A percentile compares a stretch with the other conserved stretches of the same genome.
Conservation (phyloP, 2,888 invertebrate genomes). For the Eumerus sabulonum region DNA sequence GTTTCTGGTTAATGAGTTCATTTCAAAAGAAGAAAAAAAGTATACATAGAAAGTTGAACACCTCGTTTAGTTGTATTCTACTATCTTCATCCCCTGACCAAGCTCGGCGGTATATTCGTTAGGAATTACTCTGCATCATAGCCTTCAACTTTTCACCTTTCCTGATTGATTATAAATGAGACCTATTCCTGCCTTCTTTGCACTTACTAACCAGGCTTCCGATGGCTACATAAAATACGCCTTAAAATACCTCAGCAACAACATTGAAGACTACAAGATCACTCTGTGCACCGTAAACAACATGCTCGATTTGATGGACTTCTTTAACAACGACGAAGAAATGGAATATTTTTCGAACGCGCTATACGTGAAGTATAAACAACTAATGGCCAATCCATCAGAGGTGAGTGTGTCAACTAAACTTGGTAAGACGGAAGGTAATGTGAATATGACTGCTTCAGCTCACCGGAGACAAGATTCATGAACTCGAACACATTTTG, state of each 20-base stretch:
- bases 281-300: conserved; percentile 23
- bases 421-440: neutral
- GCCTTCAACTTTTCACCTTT: no score
- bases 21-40: no score
- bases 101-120: no score
- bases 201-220: conserved; percentile 37
- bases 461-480: conserved; percentile 16
- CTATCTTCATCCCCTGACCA: no score
- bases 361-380: conserved; percentile 18
- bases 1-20: no score
- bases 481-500: conserved; percentile 17
- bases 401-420: conserved; percentile 7
- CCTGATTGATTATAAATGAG: no score
- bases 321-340: conserved; percentile 47
- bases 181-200: no score
- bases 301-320: conserved; percentile 48
- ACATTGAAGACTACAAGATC: conserved; percentile 15
- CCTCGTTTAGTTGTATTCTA: no score
- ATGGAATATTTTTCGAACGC: conserved; percentile 26
- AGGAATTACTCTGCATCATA: no score
- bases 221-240: conserved; percentile 40
- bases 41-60: no score
- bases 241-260: conserved; percentile 9
- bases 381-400: neutral
- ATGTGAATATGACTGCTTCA: conserved; percentile 1